A percentile compares a stretch with the other conserved stretches of the same genome.
phyloP scores from a whole-genome alignment of 2,113 vertebrate species.

The Phrynosoma platyrhinos region DNA sequence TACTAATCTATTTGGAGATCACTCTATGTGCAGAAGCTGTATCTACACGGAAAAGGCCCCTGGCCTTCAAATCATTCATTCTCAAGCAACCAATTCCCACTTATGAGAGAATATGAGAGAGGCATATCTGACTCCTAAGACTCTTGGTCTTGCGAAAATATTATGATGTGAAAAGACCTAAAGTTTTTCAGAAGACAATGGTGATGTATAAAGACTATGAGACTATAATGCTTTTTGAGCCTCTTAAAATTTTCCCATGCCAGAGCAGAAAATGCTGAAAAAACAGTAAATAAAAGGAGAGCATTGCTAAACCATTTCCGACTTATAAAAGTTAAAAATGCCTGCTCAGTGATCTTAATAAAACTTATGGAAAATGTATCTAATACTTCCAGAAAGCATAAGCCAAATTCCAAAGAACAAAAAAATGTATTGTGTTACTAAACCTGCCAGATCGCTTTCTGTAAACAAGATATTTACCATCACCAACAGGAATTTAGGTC shows the following conservation, averaged over 20 bases:
- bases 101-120: background rate
- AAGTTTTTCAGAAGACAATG: slow-evolving; percentile 41
- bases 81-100: background rate
- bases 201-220: slow-evolving; percentile 62
- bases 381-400: slow-evolving; percentile 77
- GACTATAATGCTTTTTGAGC: slow-evolving; percentile 59
- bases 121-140: background rate
- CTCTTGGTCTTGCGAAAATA: background rate
- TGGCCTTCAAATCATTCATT: background rate
- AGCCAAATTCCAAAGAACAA: slow-evolving; percentile 67
- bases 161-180: slow-evolving; percentile 43
- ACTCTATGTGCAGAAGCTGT: background rate
- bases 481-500: slow-evolving; percentile 77
- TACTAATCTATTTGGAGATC: no score
- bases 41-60: background rate
- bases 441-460: slow-evolving; percentile 62
- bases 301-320: slow-evolving; percentile 76
- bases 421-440: slow-evolving; percentile 63
- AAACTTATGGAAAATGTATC: slow-evolving; percentile 76
- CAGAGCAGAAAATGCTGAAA: slow-evolving; percentile 73
- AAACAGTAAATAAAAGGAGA: slow-evolving; percentile 76
- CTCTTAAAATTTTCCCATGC: slow-evolving; percentile 65
- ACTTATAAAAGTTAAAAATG: slow-evolving; percentile 73
- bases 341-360: slow-evolving; percentile 75
- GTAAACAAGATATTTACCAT: slow-evolving; percentile 75